Evolutionary conservation across 2,113 vertebrate genomes (phyloP).

Genomic region (Anguilla japonica): DNA sequence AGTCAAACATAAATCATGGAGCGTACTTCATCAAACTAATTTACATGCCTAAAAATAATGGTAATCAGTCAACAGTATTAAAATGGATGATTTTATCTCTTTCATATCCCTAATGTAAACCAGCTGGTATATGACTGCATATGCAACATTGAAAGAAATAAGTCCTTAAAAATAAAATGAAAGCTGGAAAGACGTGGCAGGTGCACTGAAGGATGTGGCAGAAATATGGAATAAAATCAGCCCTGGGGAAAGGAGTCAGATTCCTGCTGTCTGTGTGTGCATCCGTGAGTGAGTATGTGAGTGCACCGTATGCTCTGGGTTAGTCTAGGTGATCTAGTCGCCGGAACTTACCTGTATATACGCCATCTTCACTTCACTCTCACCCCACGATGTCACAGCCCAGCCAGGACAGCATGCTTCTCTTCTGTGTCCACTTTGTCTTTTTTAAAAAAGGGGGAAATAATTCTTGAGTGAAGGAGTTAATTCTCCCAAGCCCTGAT

Average conservation of each 20-base stretch:
- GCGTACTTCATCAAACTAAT: not conserved
- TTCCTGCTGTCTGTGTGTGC: not conserved
- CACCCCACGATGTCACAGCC: slow-evolving; percentile 18
- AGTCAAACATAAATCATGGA: not conserved
- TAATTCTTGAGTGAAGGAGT: slow-evolving; percentile 4
- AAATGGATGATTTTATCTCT: not conserved
- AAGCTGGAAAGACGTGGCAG: not conserved
- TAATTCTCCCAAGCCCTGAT: not conserved
- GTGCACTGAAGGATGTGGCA: not conserved
- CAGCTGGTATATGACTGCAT: slow-evolving; percentile 16
- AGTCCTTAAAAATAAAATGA: not conserved
- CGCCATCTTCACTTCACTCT: slow-evolving; percentile 30
- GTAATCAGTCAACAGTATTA: not conserved
- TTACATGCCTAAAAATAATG: not conserved
- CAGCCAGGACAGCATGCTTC: slow-evolving; percentile 14
- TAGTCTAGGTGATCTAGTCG: not conserved
- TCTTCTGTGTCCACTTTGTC: slow-evolving; percentile 13
- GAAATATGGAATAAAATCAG: not conserved
- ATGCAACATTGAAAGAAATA: slow-evolving; percentile 26
- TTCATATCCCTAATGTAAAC: not conserved
- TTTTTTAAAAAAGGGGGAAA: slow-evolving; percentile 5
- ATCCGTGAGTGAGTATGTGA: not conserved
- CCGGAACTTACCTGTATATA: slow-evolving; percentile 36
- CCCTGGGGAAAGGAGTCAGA: not conserved
- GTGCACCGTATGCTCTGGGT: not conserved